Percentiles rank a stretch among this genome's conserved stretches.
phyloP scores from a whole-genome alignment of 2,888 invertebrate genomes.

The Latrodectus hesperus region DNA sequence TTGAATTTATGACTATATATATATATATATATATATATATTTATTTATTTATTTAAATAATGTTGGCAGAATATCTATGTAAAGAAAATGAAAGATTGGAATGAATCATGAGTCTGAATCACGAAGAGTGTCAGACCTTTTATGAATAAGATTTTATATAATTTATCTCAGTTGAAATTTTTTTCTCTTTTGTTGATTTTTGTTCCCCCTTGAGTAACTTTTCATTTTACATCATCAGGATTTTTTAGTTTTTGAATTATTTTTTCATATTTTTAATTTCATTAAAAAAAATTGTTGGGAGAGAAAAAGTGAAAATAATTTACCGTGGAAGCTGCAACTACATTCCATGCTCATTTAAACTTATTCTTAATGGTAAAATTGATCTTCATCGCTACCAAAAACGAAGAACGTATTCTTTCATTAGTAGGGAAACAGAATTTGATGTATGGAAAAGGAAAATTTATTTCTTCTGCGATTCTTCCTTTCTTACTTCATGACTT shows the following conservation, averaged over 20 bases:
- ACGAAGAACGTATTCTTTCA: slow-evolving; percentile 66
- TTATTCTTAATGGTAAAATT: slow-evolving; percentile 62
- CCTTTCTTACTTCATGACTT: too few species aligned
- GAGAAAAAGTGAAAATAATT: slow-evolving; percentile 59
- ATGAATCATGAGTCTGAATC: too few species aligned
- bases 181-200: not conserved
- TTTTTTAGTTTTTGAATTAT: slow-evolving; percentile 7
- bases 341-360: slow-evolving; percentile 68
- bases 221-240: slow-evolving; percentile 21
- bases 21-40: too few species aligned
- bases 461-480: too few species aligned
- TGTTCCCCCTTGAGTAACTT: not conserved
- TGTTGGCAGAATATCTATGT: too few species aligned
- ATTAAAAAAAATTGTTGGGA: slow-evolving; percentile 18
- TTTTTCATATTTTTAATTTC: slow-evolving; percentile 3
- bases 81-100: too few species aligned
- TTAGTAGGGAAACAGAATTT: slow-evolving; percentile 27
- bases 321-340: slow-evolving; percentile 57
- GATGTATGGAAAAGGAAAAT: too few species aligned
- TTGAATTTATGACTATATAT: too few species aligned
- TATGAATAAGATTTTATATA: slow-evolving; percentile 25
- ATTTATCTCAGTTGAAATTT: slow-evolving; percentile 43
- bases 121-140: slow-evolving; percentile 17
- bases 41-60: too few species aligned
- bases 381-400: slow-evolving; percentile 60